These are phyloP conservation scores for Cetoscarus ocellatus DNA, from an alignment of 2,797 vertebrate species.

Conservation along the genomic window DNA sequence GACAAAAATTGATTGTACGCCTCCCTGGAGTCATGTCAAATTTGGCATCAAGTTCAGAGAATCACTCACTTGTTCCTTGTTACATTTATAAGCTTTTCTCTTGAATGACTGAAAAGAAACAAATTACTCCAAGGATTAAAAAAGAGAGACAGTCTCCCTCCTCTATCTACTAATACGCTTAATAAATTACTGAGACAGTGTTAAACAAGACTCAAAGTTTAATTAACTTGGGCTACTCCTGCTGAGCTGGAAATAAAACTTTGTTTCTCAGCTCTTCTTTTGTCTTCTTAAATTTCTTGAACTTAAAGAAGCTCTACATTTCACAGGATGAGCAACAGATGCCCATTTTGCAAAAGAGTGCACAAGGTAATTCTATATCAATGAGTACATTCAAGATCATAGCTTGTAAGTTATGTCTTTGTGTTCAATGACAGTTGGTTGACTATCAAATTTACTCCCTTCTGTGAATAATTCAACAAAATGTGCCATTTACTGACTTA, in stretches of 20 bases:
- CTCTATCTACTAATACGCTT: constrained; percentile 21
- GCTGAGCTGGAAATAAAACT: constrained; percentile 54
- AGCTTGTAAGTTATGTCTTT: too few relatives aligned
- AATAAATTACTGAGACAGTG: constrained; percentile 69
- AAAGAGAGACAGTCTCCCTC: neutral
- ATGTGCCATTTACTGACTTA: too few relatives aligned
- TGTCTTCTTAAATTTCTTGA: constrained; percentile 22
- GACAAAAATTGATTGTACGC: neutral
- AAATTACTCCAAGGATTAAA: constrained; percentile 27
- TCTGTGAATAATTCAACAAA: too few relatives aligned
- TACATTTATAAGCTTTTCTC: constrained; percentile 12
- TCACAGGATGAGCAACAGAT: constrained; percentile 10
- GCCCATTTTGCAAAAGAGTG: neutral
- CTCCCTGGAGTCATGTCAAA: neutral
- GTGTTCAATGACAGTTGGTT: too few relatives aligned
- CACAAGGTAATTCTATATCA: neutral
- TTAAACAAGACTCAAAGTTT: constrained; percentile 70
- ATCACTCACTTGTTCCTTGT: constrained; percentile 5
- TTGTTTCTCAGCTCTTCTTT: constrained; percentile 31
- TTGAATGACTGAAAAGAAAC: constrained; percentile 21
- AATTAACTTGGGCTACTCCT: constrained; percentile 71
- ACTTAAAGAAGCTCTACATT: neutral
- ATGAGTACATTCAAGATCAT: neutral
- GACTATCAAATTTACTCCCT: too few relatives aligned
- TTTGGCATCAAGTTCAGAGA: neutral